These are phyloP conservation scores for Oenanthe oenanthe DNA, from an alignment of 2,113 vertebrate genomes.

Conservation along the genomic window DNA sequence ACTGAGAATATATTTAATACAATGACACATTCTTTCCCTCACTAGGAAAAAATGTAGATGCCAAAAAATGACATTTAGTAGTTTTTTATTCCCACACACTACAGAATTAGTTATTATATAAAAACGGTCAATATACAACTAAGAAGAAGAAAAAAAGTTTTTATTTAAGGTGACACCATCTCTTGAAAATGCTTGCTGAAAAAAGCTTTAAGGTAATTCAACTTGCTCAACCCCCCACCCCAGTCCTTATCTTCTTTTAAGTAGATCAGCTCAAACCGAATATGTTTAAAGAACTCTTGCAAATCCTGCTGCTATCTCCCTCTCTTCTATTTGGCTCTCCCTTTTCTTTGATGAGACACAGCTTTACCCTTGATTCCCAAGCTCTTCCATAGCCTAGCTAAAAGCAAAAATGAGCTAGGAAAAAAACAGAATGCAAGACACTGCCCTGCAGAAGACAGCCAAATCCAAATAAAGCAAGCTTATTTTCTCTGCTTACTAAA, in stretches of 20 bases:
- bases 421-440: background rate
- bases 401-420: constrained; percentile 35
- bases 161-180: background rate
- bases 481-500: constrained; percentile 42
- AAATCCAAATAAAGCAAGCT: constrained; percentile 49
- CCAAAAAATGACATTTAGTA: background rate
- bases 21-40: background rate
- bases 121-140: background rate
- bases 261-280: background rate
- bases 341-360: background rate
- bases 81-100: background rate
- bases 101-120: background rate
- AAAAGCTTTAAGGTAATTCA: background rate
- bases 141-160: background rate
- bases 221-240: fast-evolving
- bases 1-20: background rate
- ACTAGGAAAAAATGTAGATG: background rate
- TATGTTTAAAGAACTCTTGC: background rate
- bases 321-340: background rate
- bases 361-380: background rate
- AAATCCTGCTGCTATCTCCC: background rate
- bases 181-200: background rate
- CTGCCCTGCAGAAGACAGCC: background rate
- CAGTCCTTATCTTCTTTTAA: fast-evolving
- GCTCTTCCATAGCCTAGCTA: background rate